Evolutionary conservation across 2,888 invertebrate species (phyloP).

Genomic region (Drosophila multiciliata): DNA sequence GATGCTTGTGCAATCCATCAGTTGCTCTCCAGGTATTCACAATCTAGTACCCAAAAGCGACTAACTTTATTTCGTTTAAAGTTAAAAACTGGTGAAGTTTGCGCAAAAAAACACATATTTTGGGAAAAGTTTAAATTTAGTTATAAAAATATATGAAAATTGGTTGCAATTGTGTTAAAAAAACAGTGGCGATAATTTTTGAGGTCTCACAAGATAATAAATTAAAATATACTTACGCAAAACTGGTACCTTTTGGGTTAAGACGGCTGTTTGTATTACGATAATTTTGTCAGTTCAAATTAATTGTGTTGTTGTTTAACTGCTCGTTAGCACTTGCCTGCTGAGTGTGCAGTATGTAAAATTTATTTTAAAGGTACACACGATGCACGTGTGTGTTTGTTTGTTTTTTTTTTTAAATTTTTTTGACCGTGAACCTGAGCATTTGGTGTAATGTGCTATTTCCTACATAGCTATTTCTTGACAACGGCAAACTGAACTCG

Average conservation of each 20-base stretch:
- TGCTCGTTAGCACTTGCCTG: slow-evolving; percentile 36
- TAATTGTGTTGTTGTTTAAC: slow-evolving; percentile 45
- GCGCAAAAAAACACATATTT: too few species aligned
- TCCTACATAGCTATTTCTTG: slow-evolving; percentile 13
- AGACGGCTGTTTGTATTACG: slow-evolving; percentile 32
- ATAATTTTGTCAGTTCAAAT: slow-evolving; percentile 19
- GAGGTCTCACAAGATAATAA: not conserved
- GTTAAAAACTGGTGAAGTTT: too few species aligned
- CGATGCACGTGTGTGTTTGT: slow-evolving; percentile 34
- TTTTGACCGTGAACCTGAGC: slow-evolving; percentile 72
- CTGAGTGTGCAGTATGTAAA: slow-evolving; percentile 32
- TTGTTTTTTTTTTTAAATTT: slow-evolving; percentile 34
- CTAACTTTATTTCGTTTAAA: not conserved
- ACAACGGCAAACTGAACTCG: not conserved
- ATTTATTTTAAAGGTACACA: slow-evolving; percentile 36
- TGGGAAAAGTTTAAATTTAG: too few species aligned
- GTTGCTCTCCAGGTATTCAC: slow-evolving; percentile 15
- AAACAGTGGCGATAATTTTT: too few species aligned
- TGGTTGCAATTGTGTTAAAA: not conserved
- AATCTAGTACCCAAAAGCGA: slow-evolving; percentile 2
- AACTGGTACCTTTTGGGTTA: not conserved
- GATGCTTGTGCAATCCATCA: slow-evolving; percentile 62
- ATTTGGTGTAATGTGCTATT: slow-evolving; percentile 5
- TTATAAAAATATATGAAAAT: not conserved
- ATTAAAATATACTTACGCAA: not conserved